phyloP scores from a whole-genome alignment of 2,888 invertebrate species.

The Mythimna loreyi region DNA sequence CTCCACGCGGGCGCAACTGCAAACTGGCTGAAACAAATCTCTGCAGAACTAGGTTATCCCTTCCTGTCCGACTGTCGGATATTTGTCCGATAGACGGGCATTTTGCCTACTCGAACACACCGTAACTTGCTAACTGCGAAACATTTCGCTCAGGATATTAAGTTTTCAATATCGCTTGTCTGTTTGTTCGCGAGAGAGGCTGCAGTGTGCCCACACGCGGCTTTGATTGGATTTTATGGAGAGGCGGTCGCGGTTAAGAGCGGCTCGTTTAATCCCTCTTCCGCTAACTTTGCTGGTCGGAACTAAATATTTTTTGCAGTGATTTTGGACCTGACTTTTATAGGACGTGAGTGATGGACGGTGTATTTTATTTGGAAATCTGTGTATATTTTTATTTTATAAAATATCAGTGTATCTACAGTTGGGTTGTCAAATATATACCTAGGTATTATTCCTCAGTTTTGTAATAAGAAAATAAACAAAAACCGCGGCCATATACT shows the following conservation, averaged over 20 bases:
- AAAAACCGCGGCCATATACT: too few relatives aligned
- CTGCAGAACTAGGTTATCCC: conserved; percentile 72
- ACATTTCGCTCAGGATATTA: conserved; percentile 70
- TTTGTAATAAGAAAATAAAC: too few relatives aligned
- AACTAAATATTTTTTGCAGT: conserved; percentile 13
- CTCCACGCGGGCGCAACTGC: conserved; percentile 65
- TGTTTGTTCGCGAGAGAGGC: conserved; percentile 31
- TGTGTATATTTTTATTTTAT: not conserved
- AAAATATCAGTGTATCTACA: not conserved
- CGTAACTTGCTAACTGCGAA: conserved; percentile 58
- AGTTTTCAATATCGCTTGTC: conserved; percentile 69
- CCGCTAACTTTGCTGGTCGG: not conserved
- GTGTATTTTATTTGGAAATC: not conserved
- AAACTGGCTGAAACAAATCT: conserved; percentile 76
- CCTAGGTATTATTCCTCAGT: too few relatives aligned
- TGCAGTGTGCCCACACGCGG: conserved; percentile 14
- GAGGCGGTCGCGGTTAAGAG: conserved; percentile 25
- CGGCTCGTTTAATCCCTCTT: conserved; percentile 21
- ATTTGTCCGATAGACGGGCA: conserved; percentile 68
- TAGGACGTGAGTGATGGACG: not conserved
- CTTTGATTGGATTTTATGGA: conserved; percentile 45
- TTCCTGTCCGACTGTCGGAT: conserved; percentile 71
- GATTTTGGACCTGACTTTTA: conserved; percentile 6
- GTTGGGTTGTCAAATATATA: not conserved
- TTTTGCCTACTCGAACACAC: conserved; percentile 60